Evolutionary conservation across 1,140 invertebrate species (phyloP).

Genomic region (Batillaria attramentaria): DNA sequence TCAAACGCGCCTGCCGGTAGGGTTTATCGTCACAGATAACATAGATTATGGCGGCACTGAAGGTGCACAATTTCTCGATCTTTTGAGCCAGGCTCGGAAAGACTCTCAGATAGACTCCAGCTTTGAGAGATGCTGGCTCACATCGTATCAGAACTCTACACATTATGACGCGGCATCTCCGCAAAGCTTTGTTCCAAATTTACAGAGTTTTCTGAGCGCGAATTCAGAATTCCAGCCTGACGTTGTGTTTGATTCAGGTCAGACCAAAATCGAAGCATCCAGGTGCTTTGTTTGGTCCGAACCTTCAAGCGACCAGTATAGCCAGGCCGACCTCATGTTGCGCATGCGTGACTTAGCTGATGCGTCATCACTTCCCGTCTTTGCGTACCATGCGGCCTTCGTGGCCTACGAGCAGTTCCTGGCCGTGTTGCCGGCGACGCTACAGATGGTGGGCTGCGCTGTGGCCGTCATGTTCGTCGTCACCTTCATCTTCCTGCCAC

Average conservation of each 20-base stretch:
- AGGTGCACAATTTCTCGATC: constrained; percentile 19
- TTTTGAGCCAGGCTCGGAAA: constrained; percentile 20
- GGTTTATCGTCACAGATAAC: constrained; percentile 30
- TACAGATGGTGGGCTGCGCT: constrained; percentile 93
- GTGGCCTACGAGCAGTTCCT: constrained; percentile 81
- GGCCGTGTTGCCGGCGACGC: constrained; percentile 91
- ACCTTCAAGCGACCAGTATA: not conserved
- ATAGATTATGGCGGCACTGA: constrained; percentile 25
- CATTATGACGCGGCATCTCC: constrained; percentile 20
- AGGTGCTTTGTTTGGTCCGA: constrained; percentile 48
- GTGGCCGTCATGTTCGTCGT: constrained; percentile 92
- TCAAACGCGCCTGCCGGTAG: constrained; percentile 20
- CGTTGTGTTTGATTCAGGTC: constrained; percentile 84
- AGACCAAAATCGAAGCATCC: constrained; percentile 82
- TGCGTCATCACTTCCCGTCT: constrained; percentile 43
- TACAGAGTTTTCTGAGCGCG: constrained; percentile 76
- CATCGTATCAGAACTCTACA: not conserved
- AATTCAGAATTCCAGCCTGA: constrained; percentile 66
- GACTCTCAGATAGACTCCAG: constrained; percentile 21
- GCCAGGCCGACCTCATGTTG: constrained; percentile 53
- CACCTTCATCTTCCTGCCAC: constrained; percentile 97
- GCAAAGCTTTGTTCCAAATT: constrained; percentile 27
- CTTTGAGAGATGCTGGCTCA: constrained; percentile 39
- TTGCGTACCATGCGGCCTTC: constrained; percentile 51
- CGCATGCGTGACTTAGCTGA: constrained; percentile 47